These are phyloP conservation scores for Camponotus pennsylvanicus DNA, from an alignment of 1,140 invertebrate species.

Conservation along the genomic window DNA sequence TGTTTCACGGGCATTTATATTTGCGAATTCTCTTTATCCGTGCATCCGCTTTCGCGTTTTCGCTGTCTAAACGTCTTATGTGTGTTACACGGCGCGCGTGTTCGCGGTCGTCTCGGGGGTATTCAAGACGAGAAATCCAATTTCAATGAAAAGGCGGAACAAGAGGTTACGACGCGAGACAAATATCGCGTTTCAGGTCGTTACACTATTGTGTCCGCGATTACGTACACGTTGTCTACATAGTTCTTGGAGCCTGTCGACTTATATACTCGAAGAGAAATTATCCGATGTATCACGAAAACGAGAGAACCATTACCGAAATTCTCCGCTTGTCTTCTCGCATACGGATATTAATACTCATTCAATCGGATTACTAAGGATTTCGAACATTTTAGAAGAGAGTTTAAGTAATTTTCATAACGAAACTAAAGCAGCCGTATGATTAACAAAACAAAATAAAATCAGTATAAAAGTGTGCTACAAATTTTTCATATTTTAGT, in stretches of 20 bases:
- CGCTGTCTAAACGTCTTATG: conserved; percentile 38
- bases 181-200: conserved; percentile 55
- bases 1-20: background rate
- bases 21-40: conserved; percentile 29
- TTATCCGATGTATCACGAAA: conserved; percentile 38
- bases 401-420: background rate
- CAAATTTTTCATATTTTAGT: background rate
- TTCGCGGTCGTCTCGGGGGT: conserved; percentile 17
- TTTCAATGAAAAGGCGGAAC: conserved; percentile 68
- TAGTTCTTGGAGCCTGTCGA: conserved; percentile 31
- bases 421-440: background rate
- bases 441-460: background rate
- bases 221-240: conserved; percentile 13
- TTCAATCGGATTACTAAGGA: background rate
- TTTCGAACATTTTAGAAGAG: background rate
- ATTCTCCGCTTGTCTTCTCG: conserved; percentile 12
- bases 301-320: conserved; percentile 20
- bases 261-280: conserved; percentile 37
- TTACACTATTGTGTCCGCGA: conserved; percentile 22
- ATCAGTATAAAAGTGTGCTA: background rate
- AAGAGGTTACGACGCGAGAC: conserved; percentile 46
- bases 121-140: conserved; percentile 62
- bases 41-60: conserved; percentile 27
- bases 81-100: background rate
- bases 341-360: conserved; percentile 8